Evolutionary conservation across 2,797 vertebrate genomes (phyloP).

Genomic region (Orestias chungarensis): DNA sequence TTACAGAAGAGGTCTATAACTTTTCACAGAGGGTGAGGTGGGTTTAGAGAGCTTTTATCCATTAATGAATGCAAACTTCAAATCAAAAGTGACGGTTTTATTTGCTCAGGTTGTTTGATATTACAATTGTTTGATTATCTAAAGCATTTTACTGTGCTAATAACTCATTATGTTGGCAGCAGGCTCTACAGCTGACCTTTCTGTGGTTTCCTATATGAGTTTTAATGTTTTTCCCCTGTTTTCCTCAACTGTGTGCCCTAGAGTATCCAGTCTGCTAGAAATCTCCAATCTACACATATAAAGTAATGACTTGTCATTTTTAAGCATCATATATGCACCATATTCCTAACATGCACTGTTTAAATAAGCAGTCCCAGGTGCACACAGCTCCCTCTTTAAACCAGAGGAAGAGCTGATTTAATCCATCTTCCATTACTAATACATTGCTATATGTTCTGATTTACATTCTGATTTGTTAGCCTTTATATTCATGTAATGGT

Average conservation of each 20-base stretch:
- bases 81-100: neutral
- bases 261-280: slow-evolving; percentile 10
- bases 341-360: slow-evolving; percentile 34
- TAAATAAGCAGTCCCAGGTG: slow-evolving; percentile 40
- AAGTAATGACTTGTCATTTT: slow-evolving; percentile 32
- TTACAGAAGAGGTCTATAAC: no score
- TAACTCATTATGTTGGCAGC: neutral
- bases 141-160: neutral
- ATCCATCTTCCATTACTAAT: slow-evolving; percentile 36
- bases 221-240: no score
- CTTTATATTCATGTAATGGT: slow-evolving; percentile 49
- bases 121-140: neutral
- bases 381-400: slow-evolving; percentile 45
- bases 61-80: neutral
- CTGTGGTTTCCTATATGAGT: neutral
- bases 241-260: neutral
- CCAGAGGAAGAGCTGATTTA: slow-evolving; percentile 35
- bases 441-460: slow-evolving; percentile 51
- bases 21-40: no score
- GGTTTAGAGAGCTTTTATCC: neutral
- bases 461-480: slow-evolving; percentile 53
- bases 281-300: slow-evolving; percentile 29
- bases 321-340: slow-evolving; percentile 24
- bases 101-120: neutral
- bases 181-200: neutral